These are phyloP conservation scores for Vireo griseus DNA, from an alignment of 2,797 vertebrate species.

Conservation along the genomic window DNA sequence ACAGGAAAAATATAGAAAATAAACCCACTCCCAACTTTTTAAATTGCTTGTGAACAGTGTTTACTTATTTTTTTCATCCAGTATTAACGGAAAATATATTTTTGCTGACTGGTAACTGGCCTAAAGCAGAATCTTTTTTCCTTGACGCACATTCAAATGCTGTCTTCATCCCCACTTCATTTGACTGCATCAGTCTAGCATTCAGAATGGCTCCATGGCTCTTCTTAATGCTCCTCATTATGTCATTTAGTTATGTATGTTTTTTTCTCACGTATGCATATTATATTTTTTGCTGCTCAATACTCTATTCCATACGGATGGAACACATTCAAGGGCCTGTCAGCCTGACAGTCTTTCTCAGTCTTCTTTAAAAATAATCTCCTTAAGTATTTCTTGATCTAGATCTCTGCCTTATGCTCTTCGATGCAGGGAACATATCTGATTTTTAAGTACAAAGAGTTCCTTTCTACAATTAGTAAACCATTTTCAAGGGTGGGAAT, in stretches of 20 bases:
- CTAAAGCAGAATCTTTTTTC: neutral
- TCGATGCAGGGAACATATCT: neutral
- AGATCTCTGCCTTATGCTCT: constrained; percentile 50
- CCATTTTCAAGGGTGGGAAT: neutral
- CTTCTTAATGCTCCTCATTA: neutral
- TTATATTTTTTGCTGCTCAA: constrained; percentile 17
- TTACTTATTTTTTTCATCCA: neutral
- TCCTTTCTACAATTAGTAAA: constrained; percentile 46
- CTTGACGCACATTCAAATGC: neutral
- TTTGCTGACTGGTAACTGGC: neutral
- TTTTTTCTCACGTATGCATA: neutral
- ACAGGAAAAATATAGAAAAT: neutral
- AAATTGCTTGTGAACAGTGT: neutral
- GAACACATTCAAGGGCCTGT: constrained; percentile 21
- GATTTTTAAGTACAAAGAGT: constrained; percentile 24
- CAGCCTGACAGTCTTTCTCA: constrained; percentile 49
- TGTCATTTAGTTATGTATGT: neutral
- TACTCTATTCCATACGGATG: neutral
- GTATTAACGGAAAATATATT: neutral
- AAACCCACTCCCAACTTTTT: neutral
- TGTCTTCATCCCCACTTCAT: neutral
- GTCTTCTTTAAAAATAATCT: constrained; percentile 53
- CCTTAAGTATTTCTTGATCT: constrained; percentile 38
- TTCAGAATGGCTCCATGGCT: neutral
- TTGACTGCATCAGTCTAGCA: neutral